phyloP scores from a whole-genome alignment of 2,113 vertebrate species.

The Neopipo cinnamomea region DNA sequence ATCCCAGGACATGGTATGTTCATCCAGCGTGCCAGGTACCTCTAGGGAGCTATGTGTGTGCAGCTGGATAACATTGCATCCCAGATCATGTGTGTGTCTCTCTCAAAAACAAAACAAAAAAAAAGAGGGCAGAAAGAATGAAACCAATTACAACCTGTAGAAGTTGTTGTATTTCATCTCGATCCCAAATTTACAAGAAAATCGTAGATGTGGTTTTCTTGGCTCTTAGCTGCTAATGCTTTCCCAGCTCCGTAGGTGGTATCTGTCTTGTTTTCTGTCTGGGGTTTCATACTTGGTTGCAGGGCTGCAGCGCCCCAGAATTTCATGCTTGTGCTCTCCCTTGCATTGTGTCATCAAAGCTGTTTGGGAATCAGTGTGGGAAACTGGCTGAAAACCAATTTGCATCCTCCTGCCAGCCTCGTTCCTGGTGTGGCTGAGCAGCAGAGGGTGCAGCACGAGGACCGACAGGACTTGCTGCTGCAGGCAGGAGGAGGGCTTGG shows the following conservation, averaged over 20 bases:
- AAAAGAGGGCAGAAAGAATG: rapidly evolving
- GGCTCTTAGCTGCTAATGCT: neutral
- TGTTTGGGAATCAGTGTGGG: neutral
- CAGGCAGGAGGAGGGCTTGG: neutral
- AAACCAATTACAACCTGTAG: neutral
- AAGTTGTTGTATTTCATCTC: neutral
- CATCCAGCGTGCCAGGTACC: neutral
- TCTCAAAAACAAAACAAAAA: neutral
- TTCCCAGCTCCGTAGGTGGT: neutral
- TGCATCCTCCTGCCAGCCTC: neutral
- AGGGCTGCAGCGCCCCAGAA: neutral
- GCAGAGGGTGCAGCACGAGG: neutral
- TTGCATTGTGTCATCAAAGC: neutral
- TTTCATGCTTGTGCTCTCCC: neutral
- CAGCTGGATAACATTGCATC: neutral
- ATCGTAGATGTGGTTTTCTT: rapidly evolving
- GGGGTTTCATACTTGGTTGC: neutral
- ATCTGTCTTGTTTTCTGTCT: neutral
- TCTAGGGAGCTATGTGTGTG: neutral
- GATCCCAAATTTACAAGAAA: neutral
- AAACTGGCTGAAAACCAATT: neutral
- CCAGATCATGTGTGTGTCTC: neutral
- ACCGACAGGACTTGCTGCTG: neutral
- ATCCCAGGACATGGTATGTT: neutral
- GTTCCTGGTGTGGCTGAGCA: rapidly evolving